Percentiles rank a stretch among this genome's conserved stretches.
These are phyloP conservation scores for Orbicella faveolata DNA, from an alignment of 64 coral and sea anemone species.

Conservation along the genomic window DNA sequence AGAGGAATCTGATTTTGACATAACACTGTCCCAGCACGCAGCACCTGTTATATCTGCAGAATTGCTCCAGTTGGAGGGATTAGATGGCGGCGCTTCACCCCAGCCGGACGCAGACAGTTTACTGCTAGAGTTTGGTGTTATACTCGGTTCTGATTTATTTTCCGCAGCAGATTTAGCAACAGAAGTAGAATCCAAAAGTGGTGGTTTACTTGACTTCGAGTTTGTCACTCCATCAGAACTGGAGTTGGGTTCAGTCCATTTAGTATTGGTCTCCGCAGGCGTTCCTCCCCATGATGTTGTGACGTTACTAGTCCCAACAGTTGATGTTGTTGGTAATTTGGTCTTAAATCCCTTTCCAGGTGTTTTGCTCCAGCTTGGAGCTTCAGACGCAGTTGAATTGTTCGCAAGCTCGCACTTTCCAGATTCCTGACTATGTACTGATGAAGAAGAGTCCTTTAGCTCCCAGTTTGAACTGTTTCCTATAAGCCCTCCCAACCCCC, in stretches of 20 bases:
- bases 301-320: slow-evolving; percentile 1
- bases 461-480: slow-evolving; percentile 68
- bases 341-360: slow-evolving; percentile 86
- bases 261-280: slow-evolving; percentile 76
- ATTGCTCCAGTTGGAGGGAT: slow-evolving; percentile 23
- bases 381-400: slow-evolving; percentile 43
- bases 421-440: neutral
- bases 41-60: slow-evolving; percentile 49
- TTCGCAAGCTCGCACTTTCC: slow-evolving; percentile 24
- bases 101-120: slow-evolving; percentile 59
- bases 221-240: slow-evolving; percentile 17
- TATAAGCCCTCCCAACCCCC: slow-evolving; percentile 87
- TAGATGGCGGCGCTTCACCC: slow-evolving; percentile 44
- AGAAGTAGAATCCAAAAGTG: slow-evolving; percentile 20
- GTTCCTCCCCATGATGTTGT: slow-evolving; percentile 94
- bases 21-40: slow-evolving; percentile 61
- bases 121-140: neutral
- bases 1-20: slow-evolving; percentile 39
- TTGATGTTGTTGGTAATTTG: slow-evolving; percentile 55
- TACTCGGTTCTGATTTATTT: neutral
- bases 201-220: slow-evolving; percentile 19
- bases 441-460: slow-evolving; percentile 29
- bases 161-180: slow-evolving; percentile 6
- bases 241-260: slow-evolving; percentile 64
- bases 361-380: slow-evolving; percentile 90